A percentile compares a stretch with the other conserved stretches of the same genome.
phyloP scores from a whole-genome alignment of 2,797 vertebrate genomes.

The Crocodylus rhombifer region DNA sequence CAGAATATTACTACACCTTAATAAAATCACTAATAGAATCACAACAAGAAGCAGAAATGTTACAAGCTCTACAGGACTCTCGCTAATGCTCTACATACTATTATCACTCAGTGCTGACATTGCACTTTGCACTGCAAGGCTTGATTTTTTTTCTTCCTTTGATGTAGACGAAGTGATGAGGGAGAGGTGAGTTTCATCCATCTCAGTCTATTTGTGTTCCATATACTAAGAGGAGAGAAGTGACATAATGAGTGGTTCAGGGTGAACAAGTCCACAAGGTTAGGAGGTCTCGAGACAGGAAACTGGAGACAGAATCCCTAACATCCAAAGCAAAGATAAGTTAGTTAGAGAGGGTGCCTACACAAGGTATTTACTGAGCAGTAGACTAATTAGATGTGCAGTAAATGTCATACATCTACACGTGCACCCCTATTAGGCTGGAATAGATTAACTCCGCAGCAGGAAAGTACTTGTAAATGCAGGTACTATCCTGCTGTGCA shows the following conservation, averaged over 20 bases:
- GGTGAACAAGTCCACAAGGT: not conserved
- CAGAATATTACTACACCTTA: not conserved
- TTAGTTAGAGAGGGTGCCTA: not conserved
- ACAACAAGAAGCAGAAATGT: not conserved
- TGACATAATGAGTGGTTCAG: not conserved
- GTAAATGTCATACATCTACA: too few relatives aligned
- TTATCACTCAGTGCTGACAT: not conserved
- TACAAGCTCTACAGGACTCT: not conserved
- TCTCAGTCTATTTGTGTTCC: not conserved
- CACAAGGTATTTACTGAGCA: too few relatives aligned
- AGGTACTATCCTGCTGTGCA: too few relatives aligned
- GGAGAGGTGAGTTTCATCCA: not conserved
- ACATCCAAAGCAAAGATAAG: not conserved
- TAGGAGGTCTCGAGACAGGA: too few relatives aligned
- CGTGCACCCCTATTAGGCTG: too few relatives aligned
- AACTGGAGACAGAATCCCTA: not conserved
- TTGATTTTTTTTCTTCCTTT: not conserved
- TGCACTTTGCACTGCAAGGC: not conserved
- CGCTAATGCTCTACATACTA: not conserved
- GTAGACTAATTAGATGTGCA: too few relatives aligned
- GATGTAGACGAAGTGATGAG: not conserved
- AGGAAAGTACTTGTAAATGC: too few relatives aligned
- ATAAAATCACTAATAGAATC: not conserved
- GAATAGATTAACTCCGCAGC: too few relatives aligned
- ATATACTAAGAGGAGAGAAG: not conserved